Evolutionary conservation across 2,113 vertebrate species (phyloP).

Genomic region (Vulpes lagopus): DNA sequence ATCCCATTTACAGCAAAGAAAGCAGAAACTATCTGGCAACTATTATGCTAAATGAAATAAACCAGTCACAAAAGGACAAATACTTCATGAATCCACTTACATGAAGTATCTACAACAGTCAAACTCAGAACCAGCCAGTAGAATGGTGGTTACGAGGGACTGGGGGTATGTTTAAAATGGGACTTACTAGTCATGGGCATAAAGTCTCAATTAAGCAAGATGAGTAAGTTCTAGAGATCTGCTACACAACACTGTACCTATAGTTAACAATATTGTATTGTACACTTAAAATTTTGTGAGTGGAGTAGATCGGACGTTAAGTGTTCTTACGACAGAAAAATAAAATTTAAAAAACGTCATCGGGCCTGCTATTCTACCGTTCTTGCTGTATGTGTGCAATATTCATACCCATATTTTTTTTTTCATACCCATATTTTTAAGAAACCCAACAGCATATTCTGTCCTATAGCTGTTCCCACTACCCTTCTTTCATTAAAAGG

Average conservation of each 20-base stretch:
- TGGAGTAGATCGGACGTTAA: neutral
- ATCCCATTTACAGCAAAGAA: slow-evolving; percentile 29
- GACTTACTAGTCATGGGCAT: neutral
- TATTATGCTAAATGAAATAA: slow-evolving; percentile 36
- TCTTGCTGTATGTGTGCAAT: neutral
- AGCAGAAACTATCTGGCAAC: slow-evolving; percentile 42
- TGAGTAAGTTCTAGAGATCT: neutral
- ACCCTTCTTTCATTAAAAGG: slow-evolving; percentile 72
- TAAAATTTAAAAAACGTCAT: neutral
- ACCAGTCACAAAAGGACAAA: neutral
- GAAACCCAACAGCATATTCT: slow-evolving; percentile 58
- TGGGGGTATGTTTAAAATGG: neutral
- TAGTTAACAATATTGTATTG: neutral
- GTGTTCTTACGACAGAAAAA: slow-evolving; percentile 31
- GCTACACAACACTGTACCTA: neutral
- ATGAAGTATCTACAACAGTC: neutral
- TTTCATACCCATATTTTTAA: slow-evolving; percentile 1
- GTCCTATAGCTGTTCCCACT: slow-evolving; percentile 45
- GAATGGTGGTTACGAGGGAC: neutral
- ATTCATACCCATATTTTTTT: neutral
- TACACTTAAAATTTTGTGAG: neutral
- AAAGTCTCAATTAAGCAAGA: neutral
- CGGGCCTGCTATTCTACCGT: neutral
- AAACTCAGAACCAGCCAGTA: slow-evolving; percentile 9
- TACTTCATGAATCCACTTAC: neutral